Conservation (phyloP, 2,797 vertebrate genomes). For the Sciurus carolinensis region DNA sequence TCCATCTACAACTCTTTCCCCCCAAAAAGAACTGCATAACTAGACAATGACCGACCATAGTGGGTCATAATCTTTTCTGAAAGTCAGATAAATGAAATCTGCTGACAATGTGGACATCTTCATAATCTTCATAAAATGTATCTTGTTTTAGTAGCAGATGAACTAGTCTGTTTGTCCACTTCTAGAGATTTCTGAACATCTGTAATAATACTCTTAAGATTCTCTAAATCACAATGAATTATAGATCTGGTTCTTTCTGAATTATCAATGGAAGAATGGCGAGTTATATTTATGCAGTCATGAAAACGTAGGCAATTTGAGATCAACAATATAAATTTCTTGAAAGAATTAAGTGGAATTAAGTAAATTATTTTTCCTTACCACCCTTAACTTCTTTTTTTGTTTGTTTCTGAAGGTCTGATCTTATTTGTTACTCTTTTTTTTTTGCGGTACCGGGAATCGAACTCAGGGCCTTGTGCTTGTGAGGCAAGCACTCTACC, state of each 20-base stretch:
- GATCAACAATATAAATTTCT: conserved; percentile 31
- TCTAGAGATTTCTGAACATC: neutral
- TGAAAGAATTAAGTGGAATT: conserved; percentile 28
- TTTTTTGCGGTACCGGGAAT: too few relatives aligned
- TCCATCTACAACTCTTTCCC: too few relatives aligned
- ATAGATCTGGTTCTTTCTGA: neutral
- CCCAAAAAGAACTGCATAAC: neutral
- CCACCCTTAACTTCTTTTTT: neutral
- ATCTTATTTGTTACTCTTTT: too few relatives aligned
- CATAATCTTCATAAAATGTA: conserved; percentile 6
- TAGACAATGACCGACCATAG: neutral
- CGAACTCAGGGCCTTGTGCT: too few relatives aligned
- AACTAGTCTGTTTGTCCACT: conserved; percentile 48
- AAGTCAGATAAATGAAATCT: neutral
- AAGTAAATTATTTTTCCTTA: conserved; percentile 5
- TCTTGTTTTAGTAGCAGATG: neutral
- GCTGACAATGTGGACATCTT: neutral
- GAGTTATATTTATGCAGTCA: conserved; percentile 10
- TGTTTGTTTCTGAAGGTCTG: too few relatives aligned
- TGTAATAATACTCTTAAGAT: neutral
- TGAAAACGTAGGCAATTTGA: neutral
- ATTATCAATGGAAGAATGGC: neutral
- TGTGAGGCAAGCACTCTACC: too few relatives aligned
- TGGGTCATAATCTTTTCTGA: neutral
- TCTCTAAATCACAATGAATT: conserved; percentile 40